Conservation (phyloP, 2,797 vertebrate species). For the Dicrostonyx torquatus region DNA sequence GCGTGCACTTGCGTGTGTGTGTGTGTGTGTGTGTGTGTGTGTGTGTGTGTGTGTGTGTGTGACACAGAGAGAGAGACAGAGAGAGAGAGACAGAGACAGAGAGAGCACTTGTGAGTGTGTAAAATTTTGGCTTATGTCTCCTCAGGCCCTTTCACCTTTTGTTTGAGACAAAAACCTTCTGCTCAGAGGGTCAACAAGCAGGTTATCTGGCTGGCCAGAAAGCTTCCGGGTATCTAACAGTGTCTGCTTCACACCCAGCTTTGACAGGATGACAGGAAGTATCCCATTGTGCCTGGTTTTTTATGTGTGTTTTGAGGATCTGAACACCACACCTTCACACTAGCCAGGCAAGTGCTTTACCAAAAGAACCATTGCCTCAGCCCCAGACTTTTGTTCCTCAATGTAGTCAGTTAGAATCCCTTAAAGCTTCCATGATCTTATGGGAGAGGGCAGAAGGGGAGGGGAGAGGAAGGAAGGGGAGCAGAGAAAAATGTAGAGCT, state of each 20-base stretch:
- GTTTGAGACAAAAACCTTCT: not conserved
- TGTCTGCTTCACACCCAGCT: not conserved
- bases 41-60: not conserved
- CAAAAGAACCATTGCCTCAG: not conserved
- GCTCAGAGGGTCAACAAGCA: not conserved
- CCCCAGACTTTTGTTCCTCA: not conserved
- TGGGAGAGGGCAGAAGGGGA: too few relatives aligned
- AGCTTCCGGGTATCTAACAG: not conserved
- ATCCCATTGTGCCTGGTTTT: not conserved
- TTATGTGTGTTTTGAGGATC: not conserved
- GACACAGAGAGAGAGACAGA: too few relatives aligned
- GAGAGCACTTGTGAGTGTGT: not conserved
- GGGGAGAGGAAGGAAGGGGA: too few relatives aligned
- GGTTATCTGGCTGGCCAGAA: not conserved
- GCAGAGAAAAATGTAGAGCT: too few relatives aligned
- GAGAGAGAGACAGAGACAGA: too few relatives aligned
- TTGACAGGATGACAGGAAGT: not conserved
- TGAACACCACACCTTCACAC: not conserved
- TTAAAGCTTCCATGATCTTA: not conserved
- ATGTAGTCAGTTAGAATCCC: not conserved
- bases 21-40: not conserved
- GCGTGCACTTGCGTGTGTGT: not conserved
- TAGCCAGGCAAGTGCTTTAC: not conserved
- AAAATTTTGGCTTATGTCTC: not conserved
- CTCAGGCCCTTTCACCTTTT: not conserved